These are phyloP conservation scores for Rhagologus leucostigma DNA, from an alignment of 2,113 vertebrate species.

Conservation along the genomic window DNA sequence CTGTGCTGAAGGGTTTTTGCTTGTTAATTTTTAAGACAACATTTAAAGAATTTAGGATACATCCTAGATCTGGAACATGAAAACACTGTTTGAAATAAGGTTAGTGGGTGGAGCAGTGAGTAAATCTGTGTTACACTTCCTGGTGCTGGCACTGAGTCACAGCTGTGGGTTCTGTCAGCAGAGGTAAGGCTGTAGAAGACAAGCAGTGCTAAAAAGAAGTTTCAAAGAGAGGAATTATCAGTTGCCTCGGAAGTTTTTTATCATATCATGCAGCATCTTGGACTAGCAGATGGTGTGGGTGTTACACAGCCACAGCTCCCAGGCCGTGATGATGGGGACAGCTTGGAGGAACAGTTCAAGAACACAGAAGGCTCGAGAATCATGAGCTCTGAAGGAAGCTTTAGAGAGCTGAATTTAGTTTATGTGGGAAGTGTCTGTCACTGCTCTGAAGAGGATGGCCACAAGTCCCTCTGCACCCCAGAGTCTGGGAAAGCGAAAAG, in stretches of 20 bases:
- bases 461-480: background rate
- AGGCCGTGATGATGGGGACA: fast-evolving
- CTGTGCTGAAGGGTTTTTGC: background rate
- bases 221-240: background rate
- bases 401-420: background rate
- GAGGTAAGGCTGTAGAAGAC: background rate
- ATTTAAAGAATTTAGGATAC: background rate
- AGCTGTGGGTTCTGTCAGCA: background rate
- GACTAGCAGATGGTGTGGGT: background rate
- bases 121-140: background rate
- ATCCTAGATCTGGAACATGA: background rate
- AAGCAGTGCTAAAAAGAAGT: background rate
- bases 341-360: background rate
- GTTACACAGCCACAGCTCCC: background rate
- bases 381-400: background rate
- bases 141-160: background rate
- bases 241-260: background rate
- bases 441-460: background rate
- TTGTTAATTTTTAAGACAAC: background rate
- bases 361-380: background rate
- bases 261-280: background rate
- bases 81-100: background rate
- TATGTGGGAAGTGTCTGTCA: background rate
- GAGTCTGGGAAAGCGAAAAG: background rate
- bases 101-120: background rate